These are phyloP conservation scores for Porphyrio hochstetteri DNA, from an alignment of 2,113 vertebrate species.

Conservation along the genomic window DNA sequence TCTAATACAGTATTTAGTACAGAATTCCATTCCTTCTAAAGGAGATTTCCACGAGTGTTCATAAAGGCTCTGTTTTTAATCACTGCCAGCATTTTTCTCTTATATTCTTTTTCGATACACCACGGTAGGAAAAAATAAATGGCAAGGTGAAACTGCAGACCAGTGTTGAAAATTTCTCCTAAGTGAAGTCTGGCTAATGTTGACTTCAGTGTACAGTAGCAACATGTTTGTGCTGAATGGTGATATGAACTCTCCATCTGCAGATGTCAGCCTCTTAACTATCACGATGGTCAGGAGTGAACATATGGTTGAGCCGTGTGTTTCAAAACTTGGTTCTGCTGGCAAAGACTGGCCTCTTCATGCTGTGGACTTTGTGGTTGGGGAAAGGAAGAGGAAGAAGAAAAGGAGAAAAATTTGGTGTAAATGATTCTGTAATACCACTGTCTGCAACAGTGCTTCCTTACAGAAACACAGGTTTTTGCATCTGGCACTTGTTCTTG, in stretches of 20 bases:
- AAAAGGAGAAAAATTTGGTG: background rate
- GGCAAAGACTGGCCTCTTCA: constrained; percentile 53
- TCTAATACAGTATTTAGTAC: background rate
- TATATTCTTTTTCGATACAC: background rate
- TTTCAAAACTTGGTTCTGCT: constrained; percentile 50
- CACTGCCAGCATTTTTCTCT: background rate
- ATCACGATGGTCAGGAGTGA: constrained; percentile 28
- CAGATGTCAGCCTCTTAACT: constrained; percentile 31
- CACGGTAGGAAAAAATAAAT: background rate
- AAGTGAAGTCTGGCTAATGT: constrained; percentile 28
- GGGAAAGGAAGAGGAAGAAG: background rate
- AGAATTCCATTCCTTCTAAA: background rate
- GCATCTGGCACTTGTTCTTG: constrained; percentile 8
- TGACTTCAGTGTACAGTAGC: constrained; percentile 2
- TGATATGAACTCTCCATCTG: constrained; percentile 31
- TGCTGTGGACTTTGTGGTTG: constrained; percentile 20
- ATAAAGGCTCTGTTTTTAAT: background rate
- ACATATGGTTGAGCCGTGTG: constrained; percentile 47
- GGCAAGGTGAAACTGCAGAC: background rate
- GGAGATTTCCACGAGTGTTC: background rate
- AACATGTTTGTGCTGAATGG: constrained; percentile 1
- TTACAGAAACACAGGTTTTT: constrained; percentile 2
- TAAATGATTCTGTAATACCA: background rate
- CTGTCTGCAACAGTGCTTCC: constrained; percentile 8
- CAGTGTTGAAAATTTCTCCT: background rate